Base-by-base conservation (phyloP, 2,888 invertebrate species). In the Deilephila elpenor region DNA sequence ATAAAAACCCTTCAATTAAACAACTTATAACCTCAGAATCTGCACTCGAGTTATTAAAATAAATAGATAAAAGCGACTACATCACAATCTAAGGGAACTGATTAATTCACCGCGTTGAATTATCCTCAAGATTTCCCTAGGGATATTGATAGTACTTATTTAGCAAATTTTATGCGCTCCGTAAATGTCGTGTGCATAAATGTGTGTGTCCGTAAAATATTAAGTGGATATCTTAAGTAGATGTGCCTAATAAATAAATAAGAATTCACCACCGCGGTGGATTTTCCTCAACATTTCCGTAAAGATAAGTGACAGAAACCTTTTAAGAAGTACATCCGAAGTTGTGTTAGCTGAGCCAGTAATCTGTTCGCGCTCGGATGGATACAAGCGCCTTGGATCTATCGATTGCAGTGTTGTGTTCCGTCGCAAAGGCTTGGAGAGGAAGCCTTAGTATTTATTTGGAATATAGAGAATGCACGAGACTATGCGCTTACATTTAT, bases 281-380 rank as follows among this genome's bases (percentile, higher is more conserved):
- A 19, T 56, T 56, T 56, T 7, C 56, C 0, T 56, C n/a, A 56
- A 56, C 14, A 56, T 34, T 44, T 44, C 4, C 44, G 14, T 44
- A 44, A 56, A 11, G 14, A 2, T 17, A 17, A 25, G 53, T n/a
- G 6, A 34, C 7, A 37, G 19, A 64, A 67, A 67, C 67, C 11
- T 56, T 37, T 6, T 25, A 59, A 59, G 59, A 59, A 67, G 5
- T 59, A 59, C 62, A 62, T 53, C 62, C 51, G 8, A 53, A 20
- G 19, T 11, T 11, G 44, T 44, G 44, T 25, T 51, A n/a, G 20
- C 14, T 73, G 29, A 37, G 19, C 17, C 59, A 59, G 56, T 72
- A 59, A 72, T 72, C 64, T 56, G 25, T n/a, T 29, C 56, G 72
- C 67, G 64, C 56, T 73, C 29, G 67, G 72, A 73, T 73, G 67